Percentiles rank a stretch among this genome's conserved stretches.
phyloP scores from a whole-genome alignment of 1,140 invertebrate species.

The Saccostrea cuccullata region DNA sequence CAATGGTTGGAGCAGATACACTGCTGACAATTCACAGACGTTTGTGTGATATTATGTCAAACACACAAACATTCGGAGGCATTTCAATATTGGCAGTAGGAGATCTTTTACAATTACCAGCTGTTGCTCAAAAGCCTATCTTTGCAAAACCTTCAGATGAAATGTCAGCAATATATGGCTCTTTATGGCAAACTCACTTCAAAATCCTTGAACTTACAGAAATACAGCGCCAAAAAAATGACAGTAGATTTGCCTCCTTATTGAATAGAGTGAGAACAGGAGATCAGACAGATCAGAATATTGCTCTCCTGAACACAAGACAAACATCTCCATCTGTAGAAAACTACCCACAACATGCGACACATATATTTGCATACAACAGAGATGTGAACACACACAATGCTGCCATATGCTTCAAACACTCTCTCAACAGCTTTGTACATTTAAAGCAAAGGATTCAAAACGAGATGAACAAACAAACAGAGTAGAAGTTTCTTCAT shows the following conservation, averaged over 20 bases:
- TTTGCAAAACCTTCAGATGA: not conserved
- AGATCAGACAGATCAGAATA: not conserved
- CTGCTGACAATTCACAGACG: conserved; percentile 51
- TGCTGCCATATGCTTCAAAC: not conserved
- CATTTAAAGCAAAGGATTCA: not conserved
- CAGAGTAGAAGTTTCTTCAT: not conserved
- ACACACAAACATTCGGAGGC: too few relatives aligned
- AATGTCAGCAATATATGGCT: not conserved
- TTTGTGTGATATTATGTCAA: conserved; percentile 1
- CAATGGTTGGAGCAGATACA: conserved; percentile 48
- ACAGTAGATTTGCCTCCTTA: too few relatives aligned
- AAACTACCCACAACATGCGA: not conserved
- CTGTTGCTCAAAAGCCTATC: conserved; percentile 32
- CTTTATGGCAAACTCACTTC: not conserved
- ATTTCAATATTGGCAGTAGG: too few relatives aligned
- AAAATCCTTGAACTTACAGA: not conserved
- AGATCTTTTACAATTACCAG: too few relatives aligned
- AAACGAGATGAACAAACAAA: conserved; percentile 13
- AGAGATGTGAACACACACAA: too few relatives aligned
- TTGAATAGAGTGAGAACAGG: conserved; percentile 8
- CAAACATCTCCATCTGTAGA: not conserved
- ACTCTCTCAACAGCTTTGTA: not conserved
- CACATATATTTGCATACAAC: not conserved
- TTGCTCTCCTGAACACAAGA: not conserved
- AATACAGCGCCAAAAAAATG: conserved; percentile 9